Evolutionary conservation across 2,797 vertebrate genomes (phyloP), one percentile per base, ranked within the genome.

Genomic region (Siniperca obscura): DNA sequence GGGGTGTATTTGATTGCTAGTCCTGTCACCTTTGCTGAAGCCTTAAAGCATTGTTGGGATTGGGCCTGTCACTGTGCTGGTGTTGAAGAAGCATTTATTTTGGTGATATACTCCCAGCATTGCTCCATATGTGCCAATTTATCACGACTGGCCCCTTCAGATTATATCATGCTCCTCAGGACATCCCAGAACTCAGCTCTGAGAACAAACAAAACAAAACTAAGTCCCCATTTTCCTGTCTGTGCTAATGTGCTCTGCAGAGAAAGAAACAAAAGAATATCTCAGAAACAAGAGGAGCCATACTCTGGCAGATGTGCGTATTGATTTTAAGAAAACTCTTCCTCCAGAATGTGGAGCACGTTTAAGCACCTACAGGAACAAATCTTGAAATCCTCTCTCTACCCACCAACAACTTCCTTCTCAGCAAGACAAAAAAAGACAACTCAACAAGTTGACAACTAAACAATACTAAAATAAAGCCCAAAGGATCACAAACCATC

Each of bases 1-100:
- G 68, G 44, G 73, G 48, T 75, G 44, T 27, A 21, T 86, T 89
- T 91, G 87, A 91, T 86, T 88, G 89, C 80, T 80, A 70, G 85
- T 67, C 30, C 77, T 89, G 88, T 90, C 92, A 91, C 89, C 79
- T 86, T 78, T 40, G 59, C 77, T 68, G 86, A 81, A 78, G 83
- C 86, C 88, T 86, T 44, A 62, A 75, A 91, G 83, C 61, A 57
- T 38, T 70, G 74, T 77, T 82, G 77, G 78, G 84, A 91, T 91
- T 80, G 85, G 27, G 66, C 50, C 80, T 90, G 90, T 90, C 86
- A 84, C 82, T 46, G 83, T 44, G 59, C 76, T 34, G 74, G 40
- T 64, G 64, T 50, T 65, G 80, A 75, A 89, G 73, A 81, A 81
- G 70, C 87, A 91, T 93, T 90, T 83, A 85, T 93, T 92, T 84